Percentiles rank a stretch among this genome's conserved stretches.
Evolutionary conservation across 2,888 invertebrate species (phyloP).

Genomic region (Nomada hirtipes): DNA sequence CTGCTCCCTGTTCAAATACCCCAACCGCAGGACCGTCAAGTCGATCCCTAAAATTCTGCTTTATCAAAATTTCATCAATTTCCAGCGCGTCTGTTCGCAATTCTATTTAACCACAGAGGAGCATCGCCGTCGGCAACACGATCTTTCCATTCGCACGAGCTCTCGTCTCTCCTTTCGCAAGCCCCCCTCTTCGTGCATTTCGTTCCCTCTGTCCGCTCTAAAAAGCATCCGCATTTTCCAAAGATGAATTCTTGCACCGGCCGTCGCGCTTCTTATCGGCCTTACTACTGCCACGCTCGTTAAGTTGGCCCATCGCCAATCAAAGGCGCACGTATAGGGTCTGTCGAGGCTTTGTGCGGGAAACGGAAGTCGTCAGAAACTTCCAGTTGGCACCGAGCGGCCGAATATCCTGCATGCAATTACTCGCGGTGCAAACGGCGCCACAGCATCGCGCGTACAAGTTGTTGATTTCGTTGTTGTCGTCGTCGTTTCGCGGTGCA

Average conservation of each 20-base stretch:
- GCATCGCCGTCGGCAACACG: not conserved
- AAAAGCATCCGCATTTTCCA: conserved; percentile 49
- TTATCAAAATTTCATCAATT: conserved; percentile 32
- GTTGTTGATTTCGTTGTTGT: conserved; percentile 15
- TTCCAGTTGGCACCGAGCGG: conserved; percentile 73
- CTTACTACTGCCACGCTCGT: conserved; percentile 64
- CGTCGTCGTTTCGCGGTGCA: conserved; percentile 39
- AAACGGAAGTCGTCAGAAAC: conserved; percentile 76
- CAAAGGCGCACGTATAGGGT: conserved; percentile 49
- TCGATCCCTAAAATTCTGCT: not conserved
- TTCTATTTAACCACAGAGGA: conserved; percentile 4
- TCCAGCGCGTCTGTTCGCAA: conserved; percentile 4
- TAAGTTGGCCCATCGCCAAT: conserved; percentile 69
- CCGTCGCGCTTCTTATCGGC: conserved; percentile 56
- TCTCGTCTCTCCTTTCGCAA: not conserved
- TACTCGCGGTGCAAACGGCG: conserved; percentile 61
- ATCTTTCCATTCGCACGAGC: conserved; percentile 1
- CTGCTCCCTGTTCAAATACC: not conserved
- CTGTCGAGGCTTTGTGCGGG: conserved; percentile 44
- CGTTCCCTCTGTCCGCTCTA: not conserved
- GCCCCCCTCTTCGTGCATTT: not conserved
- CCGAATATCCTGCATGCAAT: conserved; percentile 72
- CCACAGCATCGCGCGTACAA: conserved; percentile 46
- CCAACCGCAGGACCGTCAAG: not conserved
- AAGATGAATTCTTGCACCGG: conserved; percentile 52